Base-by-base conservation (phyloP, 2,888 invertebrate genomes). In the Agriopis aurantiaria region DNA sequence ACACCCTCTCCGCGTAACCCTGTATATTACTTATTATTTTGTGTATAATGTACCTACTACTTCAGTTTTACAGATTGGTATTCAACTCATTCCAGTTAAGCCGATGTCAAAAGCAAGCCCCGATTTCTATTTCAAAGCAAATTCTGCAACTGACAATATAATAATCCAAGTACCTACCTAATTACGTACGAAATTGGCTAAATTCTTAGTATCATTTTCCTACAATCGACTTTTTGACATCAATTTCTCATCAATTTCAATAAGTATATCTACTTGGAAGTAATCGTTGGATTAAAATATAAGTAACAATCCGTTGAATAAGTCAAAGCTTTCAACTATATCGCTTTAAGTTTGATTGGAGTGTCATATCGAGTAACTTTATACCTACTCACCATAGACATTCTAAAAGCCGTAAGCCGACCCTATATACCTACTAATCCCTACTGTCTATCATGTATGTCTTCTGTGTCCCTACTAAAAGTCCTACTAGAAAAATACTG, bases 271-370 rank as follows among this genome's bases (percentile, higher is more conserved):
- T 73, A 71, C 73, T 74, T 68, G 53, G 70, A 71, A 72, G 71
- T 67, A 68, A 75, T 71, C 17, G 43, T 57, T 43, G n/a, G 45
- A 72, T 76, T 64, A 33, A 74, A 78, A 68, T 73, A 67, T 41
- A 73, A 75, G 72, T 33, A 65, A 74, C 74, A 77, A 72, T 60
- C 67, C 33, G 46, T 63, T 60, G 65, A 73, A 64, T 69, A 72
- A 72, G 68, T 72, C 71, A 77, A 76, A 75, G 76, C 75, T 77
- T 75, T 81, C 75, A 78, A 77, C 75, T 74, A 75, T 76, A 78
- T 69, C 69, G 68, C 62, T 72, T 62, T 77, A 81, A 82, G 78
- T 82, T 82, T 80, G 78, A 81, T 81, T 80, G 80, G 78, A 80
- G 33, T 81, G 78, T 67, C 71, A 72, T 76, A 72, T 7, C 10